Percentiles rank a stretch among this genome's conserved stretches.
Evolutionary conservation across 2,888 invertebrate species (phyloP).

Genomic region (Agonopterix heracliana): DNA sequence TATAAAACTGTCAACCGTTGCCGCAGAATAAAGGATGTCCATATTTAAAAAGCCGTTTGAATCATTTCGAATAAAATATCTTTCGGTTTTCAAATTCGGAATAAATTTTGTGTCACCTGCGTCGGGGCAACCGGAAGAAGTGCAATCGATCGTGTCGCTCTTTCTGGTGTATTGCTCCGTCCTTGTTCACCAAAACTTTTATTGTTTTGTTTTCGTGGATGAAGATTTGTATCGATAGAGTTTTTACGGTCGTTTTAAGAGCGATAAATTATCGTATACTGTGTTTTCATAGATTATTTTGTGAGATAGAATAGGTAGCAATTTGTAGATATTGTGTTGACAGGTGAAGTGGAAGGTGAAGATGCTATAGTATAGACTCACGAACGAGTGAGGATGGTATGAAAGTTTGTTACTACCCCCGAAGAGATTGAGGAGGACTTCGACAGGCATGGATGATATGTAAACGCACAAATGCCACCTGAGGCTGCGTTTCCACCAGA

Average conservation of each 20-base stretch:
- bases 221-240: constrained; percentile 65
- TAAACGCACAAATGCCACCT: no score
- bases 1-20: constrained; percentile 71
- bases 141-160: constrained; percentile 28
- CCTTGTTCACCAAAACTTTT: constrained; percentile 41
- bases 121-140: constrained; percentile 69
- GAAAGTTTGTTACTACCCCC: no score
- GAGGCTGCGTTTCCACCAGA: no score
- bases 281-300: constrained; percentile 51
- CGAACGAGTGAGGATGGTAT: no score
- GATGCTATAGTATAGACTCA: not conserved
- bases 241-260: constrained; percentile 67
- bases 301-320: constrained; percentile 48
- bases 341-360: constrained; percentile 46
- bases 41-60: constrained; percentile 75
- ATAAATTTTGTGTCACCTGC: constrained; percentile 76
- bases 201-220: constrained; percentile 54
- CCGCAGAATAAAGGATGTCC: constrained; percentile 69
- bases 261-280: constrained; percentile 62
- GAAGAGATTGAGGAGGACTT: no score
- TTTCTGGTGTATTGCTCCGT: constrained; percentile 31
- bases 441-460: no score
- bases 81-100: constrained; percentile 74
- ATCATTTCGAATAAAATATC: constrained; percentile 70
- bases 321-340: constrained; percentile 58